Evolutionary conservation across 2,888 invertebrate species (phyloP), one percentile per base, ranked within the genome.

Genomic region (Agonopterix subpropinquella): DNA sequence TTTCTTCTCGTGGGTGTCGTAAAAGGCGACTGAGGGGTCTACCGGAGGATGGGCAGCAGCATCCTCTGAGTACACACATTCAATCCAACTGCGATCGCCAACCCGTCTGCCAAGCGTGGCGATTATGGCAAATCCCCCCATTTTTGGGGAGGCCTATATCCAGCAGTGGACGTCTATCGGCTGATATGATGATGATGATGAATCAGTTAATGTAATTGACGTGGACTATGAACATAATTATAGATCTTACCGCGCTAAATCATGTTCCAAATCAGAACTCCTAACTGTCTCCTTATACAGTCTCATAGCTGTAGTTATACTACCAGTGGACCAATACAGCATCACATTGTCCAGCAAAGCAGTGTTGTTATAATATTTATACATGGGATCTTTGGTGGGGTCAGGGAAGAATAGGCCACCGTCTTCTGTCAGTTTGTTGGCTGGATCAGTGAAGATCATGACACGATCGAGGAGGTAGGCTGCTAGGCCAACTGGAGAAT

Each of bases 391-490:
- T 5, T 5, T 28, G 28, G 28, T 28, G 28, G 28, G 28, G 28
- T 28, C 28, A 28, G 28, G 28, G 28, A 28, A 28, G 0, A 85
- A 77, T 0, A 95, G 71, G 1, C 93, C 93, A 5, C 94, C 94
- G 58, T 93, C 92, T 0, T 78, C 68, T 0, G 86, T 70, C 0
- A 83, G 61, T 44, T 88, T 89, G 58, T 89, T 89, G 0, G 76
- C 65, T 0, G 64, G 93, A 74, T 84, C 93, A 67, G 84, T 94
- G 91, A 80, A 94, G 51, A 64, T 90, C 81, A 89, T 90, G 75
- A 96, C 95, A 72, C 96, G 96, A 67, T 98, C 98, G 13, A 98
- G 71, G 45, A 97, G 93, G 64, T 97, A 98, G 0, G 94, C 94
- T 0, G 96, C 96, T 44, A 98, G 80, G 0, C 96, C 97, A 0